A percentile compares a stretch with the other conserved stretches of the same genome.
Evolutionary conservation across 2,113 vertebrate species (phyloP).

Genomic region (Saimiri boliviensis): DNA sequence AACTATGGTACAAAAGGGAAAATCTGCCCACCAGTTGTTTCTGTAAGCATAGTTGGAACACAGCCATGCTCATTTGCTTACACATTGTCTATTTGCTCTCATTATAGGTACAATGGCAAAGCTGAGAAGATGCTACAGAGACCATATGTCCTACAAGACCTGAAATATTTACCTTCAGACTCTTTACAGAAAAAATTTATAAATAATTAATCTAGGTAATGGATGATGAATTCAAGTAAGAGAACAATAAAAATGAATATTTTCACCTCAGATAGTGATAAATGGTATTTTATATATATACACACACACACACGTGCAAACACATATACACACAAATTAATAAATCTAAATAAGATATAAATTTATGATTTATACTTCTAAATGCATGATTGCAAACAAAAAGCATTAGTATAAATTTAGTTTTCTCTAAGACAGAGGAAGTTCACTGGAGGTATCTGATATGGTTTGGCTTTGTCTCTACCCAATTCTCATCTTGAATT

Average conservation of each 20-base stretch:
- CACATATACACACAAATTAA: neutral
- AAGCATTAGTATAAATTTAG: neutral
- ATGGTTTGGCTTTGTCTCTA: too few species aligned
- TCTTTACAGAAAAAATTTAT: neutral
- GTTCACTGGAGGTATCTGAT: too few species aligned
- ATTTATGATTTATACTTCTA: neutral
- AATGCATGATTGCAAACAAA: neutral
- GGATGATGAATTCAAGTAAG: neutral
- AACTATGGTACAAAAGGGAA: neutral
- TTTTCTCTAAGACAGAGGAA: neutral
- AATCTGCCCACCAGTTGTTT: neutral
- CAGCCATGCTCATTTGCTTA: neutral
- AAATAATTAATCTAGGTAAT: neutral
- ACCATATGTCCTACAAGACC: too few species aligned
- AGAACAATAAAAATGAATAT: neutral
- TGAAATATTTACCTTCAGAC: neutral
- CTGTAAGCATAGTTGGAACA: neutral
- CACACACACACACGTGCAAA: neutral
- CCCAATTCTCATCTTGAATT: too few species aligned
- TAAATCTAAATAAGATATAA: neutral
- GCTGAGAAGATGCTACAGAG: neutral
- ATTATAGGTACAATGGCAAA: neutral
- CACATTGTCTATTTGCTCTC: neutral
- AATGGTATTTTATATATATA: neutral
- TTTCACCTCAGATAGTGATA: neutral